Evolutionary conservation across 2,113 vertebrate species (phyloP).

Genomic region (Chrysochloris asiatica): DNA sequence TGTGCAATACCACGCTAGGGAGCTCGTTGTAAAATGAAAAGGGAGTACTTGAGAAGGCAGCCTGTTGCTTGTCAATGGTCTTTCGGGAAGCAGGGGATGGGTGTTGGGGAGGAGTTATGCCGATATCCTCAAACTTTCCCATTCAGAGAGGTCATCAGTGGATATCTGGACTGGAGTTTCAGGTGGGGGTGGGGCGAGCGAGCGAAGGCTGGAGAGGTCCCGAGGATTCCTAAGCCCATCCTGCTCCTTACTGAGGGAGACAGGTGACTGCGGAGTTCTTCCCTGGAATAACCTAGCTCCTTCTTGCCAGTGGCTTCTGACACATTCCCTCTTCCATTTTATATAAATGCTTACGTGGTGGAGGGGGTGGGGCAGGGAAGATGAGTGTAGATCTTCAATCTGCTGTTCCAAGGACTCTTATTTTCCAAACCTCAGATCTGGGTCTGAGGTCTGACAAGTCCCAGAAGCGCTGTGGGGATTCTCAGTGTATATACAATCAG

Average conservation of each 20-base stretch:
- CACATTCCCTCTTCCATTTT: not conserved
- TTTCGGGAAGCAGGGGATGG: not conserved
- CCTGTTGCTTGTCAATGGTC: not conserved
- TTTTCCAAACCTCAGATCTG: slow-evolving; percentile 5
- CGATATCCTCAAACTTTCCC: not conserved
- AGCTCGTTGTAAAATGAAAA: too few species aligned
- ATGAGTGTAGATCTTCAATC: not conserved
- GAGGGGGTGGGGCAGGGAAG: not conserved
- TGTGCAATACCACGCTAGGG: not conserved
- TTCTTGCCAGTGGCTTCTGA: not conserved
- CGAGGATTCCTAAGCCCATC: too few species aligned
- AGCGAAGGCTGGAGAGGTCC: not conserved
- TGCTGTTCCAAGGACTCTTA: not conserved
- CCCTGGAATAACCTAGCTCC: not conserved
- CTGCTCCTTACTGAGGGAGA: not conserved
- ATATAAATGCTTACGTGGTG: not conserved
- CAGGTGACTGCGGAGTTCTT: not conserved
- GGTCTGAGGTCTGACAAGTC: slow-evolving; percentile 17
- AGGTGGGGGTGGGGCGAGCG: not conserved
- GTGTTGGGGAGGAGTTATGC: not conserved
- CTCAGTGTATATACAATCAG: slow-evolving; percentile 44
- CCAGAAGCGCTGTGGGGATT: slow-evolving; percentile 40
- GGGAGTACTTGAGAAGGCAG: not conserved
- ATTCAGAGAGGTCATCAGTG: not conserved
- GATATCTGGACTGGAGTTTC: not conserved